Percentiles rank a stretch among this genome's conserved stretches.
Evolutionary conservation across 37 sponge, comb jelly and placozoan species (phyloP).

Genomic region (Halichondria panicea): DNA sequence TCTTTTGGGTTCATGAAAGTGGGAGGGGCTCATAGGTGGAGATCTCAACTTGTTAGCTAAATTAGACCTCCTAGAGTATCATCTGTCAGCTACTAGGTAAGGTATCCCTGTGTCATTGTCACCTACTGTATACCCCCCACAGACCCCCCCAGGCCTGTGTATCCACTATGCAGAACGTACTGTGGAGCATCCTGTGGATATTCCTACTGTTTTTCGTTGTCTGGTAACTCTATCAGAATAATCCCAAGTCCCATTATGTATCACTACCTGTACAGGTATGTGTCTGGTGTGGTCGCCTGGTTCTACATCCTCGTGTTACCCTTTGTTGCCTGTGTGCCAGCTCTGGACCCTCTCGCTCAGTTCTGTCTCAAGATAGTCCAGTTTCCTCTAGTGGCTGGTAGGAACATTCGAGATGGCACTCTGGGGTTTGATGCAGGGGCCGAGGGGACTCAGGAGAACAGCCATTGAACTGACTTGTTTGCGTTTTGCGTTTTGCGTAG

Average conservation of each 20-base stretch:
- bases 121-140: no score
- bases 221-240: constrained; percentile 10
- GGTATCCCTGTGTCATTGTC: no score
- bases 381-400: constrained; percentile 30
- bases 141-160: no score
- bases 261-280: constrained; percentile 13
- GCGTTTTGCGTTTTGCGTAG: no score
- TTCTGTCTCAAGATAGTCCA: constrained; percentile 34
- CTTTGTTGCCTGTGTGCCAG: constrained; percentile 38
- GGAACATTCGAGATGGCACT: constrained; percentile 42
- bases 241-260: neutral
- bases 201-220: constrained; percentile 34
- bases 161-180: constrained; percentile 14
- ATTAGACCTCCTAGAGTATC: no score
- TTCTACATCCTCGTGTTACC: constrained; percentile 49
- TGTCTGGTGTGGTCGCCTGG: constrained; percentile 24
- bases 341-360: constrained; percentile 19
- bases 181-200: constrained; percentile 48
- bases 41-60: no score
- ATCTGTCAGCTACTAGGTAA: no score
- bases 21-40: no score
- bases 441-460: no score
- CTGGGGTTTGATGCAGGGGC: neutral
- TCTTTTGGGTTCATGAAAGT: no score
- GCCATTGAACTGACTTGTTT: no score